A percentile compares a stretch with the other conserved stretches of the same genome.
phyloP scores from a whole-genome alignment of 2,888 invertebrate genomes.

The Chloroclystis v-ata region DNA sequence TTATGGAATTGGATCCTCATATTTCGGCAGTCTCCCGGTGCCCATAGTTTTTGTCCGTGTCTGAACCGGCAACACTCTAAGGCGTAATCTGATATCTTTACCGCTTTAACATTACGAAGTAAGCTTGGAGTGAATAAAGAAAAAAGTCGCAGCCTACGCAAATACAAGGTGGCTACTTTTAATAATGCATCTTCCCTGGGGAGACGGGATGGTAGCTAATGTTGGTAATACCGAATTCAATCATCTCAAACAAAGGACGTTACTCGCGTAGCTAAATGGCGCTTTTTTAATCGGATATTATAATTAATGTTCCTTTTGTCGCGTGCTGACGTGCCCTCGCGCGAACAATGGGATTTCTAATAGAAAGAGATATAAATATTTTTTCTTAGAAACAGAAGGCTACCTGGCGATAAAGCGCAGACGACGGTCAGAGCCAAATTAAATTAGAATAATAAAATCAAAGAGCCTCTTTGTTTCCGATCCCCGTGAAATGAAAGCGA shows the following conservation, averaged over 20 bases:
- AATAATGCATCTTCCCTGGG: conserved; percentile 50
- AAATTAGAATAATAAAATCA: conserved; percentile 73
- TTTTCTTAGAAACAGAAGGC: conserved; percentile 72
- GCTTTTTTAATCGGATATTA: conserved; percentile 79
- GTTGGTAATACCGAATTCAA: conserved; percentile 74
- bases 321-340: conserved; percentile 76
- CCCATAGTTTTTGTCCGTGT: conserved; percentile 64
- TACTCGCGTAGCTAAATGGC: conserved; percentile 74
- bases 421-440: conserved; percentile 64
- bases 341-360: conserved; percentile 76
- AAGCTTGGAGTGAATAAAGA: conserved; percentile 37
- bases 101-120: conserved; percentile 42
- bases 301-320: conserved; percentile 79
- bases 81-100: conserved; percentile 65
- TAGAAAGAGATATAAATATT: conserved; percentile 75
- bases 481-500: conserved; percentile 34
- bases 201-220: conserved; percentile 54
- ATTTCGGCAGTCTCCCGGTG: conserved; percentile 73
- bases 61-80: conserved; percentile 52
- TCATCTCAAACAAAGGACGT: conserved; percentile 74
- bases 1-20: conserved; percentile 77
- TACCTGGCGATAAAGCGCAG: conserved; percentile 76
- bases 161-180: conserved; percentile 44
- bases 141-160: conserved; percentile 43
- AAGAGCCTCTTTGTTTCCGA: conserved; percentile 53